Evolutionary conservation across 37 sponge, comb jelly and placozoan species (phyloP), one percentile per base, ranked within the genome.

Genomic region (Mnemiopsis leidyi): DNA sequence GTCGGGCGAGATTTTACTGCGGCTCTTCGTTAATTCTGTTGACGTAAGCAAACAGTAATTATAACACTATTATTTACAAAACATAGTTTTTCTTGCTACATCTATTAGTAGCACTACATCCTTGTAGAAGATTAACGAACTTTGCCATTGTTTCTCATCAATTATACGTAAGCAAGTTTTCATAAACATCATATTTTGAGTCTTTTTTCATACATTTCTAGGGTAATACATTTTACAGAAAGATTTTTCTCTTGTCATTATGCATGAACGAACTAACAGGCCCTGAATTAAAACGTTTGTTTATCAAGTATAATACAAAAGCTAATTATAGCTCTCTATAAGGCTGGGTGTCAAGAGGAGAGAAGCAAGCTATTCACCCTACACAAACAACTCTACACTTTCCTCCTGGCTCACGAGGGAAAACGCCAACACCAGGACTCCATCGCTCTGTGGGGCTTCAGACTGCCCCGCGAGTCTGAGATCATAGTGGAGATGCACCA

Each of bases 341-440:
- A 85, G 90, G 90, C 90, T 0, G 90, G 61, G n/a, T 18, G 39
- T 85, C 40, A 85, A 37, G 61, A 3, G 2, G 90, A 85, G 7
- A 38, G 61, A 33, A 85, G 90, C 61, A 85, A 85, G 48, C 90
- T 85, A 0, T 85, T 85, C 90, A 39, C 26, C n/a, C 90, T 85
- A 23, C 90, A 85, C 90, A 85, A 85, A 33, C 90, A 85, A 85
- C 90, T 85, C 48, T 85, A 39, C 90, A 32, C 90, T 61, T 85
- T 40, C 48, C 48, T 85, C n/a, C 90, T 85, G 24, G 33, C 40
- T 2, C 90, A 85, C 90, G 90, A 85, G 90, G 90, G 48, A 13
- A 39, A 20, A n/a, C 33, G 35, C 29, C 90, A 85, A 40, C 90
- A 85, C 29, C 35, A 26, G 35, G 90, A 39, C 29, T 18, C 61